Base-by-base conservation (phyloP, 2,888 invertebrate genomes). In the Nebria brevicollis region DNA sequence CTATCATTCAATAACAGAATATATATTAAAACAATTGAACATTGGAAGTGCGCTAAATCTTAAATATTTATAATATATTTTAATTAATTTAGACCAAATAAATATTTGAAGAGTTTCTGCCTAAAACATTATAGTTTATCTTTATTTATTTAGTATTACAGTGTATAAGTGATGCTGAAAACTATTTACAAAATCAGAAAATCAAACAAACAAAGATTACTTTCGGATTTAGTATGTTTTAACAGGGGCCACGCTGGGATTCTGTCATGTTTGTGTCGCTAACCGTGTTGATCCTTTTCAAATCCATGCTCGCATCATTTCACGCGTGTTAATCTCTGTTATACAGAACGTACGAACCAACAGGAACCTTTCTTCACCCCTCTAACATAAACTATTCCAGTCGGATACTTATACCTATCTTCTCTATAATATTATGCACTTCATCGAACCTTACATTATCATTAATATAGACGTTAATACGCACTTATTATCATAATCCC, bases 281-380 rank as follows among this genome's bases (percentile, higher is more conserved):
- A 54, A 75, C 75, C 64, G 54, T 66, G 79, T 75, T 79, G 68
- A 75, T 74, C 74, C 74, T 79, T 79, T 79, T 66, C 66, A 79
- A 79, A 75, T 43, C 66, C 68, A n/a, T 68, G 74, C 79, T 70
- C 74, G 72, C 79, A 74, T 79, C 74, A 79, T 79, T 74, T 79
- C 79, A 79, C 74, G 74, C 77, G 72, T 77, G 77, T 77, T 77
- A 77, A 77, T 77, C 77, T 77, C 64, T 70, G 72, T 72, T 26
- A 76, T 54, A 76, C 68, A 25, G 6, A 54, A 54, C 54, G 54
- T 66, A n/a, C 64, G 26, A 64, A 64, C 65, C n/a, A 20, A 65
- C 77, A 54, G 54, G 4, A 54, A 54, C 54, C 54, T 54, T 54
- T 65, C 72, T 54, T 72, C 25, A 77, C 77, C 77, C 64, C 72